These are phyloP conservation scores for Pogonomyrmex barbatus DNA, from an alignment of 1,140 invertebrate species.

Conservation along the genomic window DNA sequence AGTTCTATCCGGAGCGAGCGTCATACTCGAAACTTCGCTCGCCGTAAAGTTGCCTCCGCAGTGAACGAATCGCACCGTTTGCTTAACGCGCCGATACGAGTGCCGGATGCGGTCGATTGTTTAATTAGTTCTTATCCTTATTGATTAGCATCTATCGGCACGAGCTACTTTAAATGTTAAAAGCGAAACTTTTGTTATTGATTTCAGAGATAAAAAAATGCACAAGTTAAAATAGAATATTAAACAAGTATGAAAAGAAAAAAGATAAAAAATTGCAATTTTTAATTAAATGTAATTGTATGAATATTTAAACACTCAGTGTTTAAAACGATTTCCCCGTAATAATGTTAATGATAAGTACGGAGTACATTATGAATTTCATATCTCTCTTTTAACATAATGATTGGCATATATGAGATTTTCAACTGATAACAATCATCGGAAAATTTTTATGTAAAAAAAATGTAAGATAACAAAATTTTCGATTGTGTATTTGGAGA, in stretches of 20 bases:
- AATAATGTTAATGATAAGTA: not conserved
- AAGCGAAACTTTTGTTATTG: too few species aligned
- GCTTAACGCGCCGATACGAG: constrained; percentile 57
- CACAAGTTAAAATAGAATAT: not conserved
- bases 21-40: constrained; percentile 52
- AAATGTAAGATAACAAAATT: constrained; percentile 9
- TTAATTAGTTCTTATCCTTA: constrained; percentile 54
- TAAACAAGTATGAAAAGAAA: not conserved
- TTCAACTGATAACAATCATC: not conserved
- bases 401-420: not conserved
- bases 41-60: constrained; percentile 32
- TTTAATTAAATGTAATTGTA: not conserved
- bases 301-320: not conserved
- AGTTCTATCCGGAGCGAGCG: constrained; percentile 59
- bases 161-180: not conserved
- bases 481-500: not conserved
- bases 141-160: constrained; percentile 37
- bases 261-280: not conserved
- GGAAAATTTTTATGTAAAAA: constrained; percentile 14
- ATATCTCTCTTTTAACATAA: not conserved
- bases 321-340: not conserved
- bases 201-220: not conserved
- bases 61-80: constrained; percentile 49
- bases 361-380: too few species aligned
- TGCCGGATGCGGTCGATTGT: constrained; percentile 55